Evolutionary conservation across 2,797 vertebrate genomes (phyloP), one percentile per base, ranked within the genome.

Genomic region (Apogon talboti): DNA sequence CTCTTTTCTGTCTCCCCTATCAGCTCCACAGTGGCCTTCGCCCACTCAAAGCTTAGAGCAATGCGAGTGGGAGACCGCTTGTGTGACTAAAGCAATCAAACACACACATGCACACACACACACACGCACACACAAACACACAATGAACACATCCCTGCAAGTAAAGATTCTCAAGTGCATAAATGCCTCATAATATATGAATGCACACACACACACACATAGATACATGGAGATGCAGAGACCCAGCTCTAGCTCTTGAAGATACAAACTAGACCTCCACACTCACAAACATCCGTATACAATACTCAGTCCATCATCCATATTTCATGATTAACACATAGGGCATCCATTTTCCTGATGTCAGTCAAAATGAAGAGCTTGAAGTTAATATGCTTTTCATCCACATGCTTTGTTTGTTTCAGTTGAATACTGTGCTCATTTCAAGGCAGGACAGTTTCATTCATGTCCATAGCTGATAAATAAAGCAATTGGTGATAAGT

Each of bases 21-120:
- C 89, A 90, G 90, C 81, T 90, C 84, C 87, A 85, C 89, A 87
- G 89, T 92, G 90, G 91, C 91, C 89, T 90, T 90, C 90, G 81
- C 91, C 92, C 91, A 93, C 92, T 92, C 91, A 86, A 84, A 92
- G 87, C 90, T 93, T 85, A 87, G 81, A 92, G 91, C 90, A 85
- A 87, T 86, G 86, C 86, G 88, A 90, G 89, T 92, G 90, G 91
- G 90, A 92, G 89, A 88, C 84, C 76, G 79, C 82, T 79, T 86
- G 86, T 90, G 82, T 87, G 88, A 91, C 87, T 91, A 92, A 91
- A 92, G 87, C 89, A 91, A 87, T 86, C 89, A 89, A 82, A 89
- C 65, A 79, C 84, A 87, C 79, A 80, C 73, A 76, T 56, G 37
- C 43, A 50, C 35, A 38, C 59, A 41, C 53, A 47, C 49, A 16